phyloP scores from a whole-genome alignment of 2,113 vertebrate genomes.

The Microcebus griseorufus region DNA sequence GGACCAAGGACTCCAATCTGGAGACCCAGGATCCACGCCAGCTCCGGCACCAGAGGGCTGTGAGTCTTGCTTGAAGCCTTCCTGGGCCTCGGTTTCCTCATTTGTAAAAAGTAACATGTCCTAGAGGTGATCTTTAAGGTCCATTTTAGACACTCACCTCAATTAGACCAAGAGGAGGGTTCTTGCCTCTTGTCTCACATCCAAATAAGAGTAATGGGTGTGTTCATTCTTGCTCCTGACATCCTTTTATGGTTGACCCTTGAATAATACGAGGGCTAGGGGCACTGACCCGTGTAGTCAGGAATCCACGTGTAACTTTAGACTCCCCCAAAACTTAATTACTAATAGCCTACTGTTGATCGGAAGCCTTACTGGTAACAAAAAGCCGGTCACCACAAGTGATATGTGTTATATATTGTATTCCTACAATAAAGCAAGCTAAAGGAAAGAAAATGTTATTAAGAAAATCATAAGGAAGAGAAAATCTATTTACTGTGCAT shows the following conservation, averaged over 20 bases:
- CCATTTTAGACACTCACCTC: not conserved
- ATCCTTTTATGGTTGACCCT: not conserved
- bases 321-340: not conserved
- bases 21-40: not conserved
- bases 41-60: fast-evolving
- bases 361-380: not conserved
- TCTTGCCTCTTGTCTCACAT: not conserved
- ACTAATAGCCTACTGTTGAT: not conserved
- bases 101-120: not conserved
- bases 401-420: not conserved
- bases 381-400: not conserved
- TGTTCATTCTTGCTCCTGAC: not conserved
- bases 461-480: not conserved
- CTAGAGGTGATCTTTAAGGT: not conserved
- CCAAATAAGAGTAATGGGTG: not conserved
- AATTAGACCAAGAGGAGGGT: not conserved
- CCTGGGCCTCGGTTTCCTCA: not conserved
- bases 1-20: not conserved
- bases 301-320: not conserved
- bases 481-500: not conserved
- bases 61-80: not conserved
- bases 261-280: not conserved
- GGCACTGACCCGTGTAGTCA: not conserved
- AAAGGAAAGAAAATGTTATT: not conserved
- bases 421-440: not conserved